phyloP scores from a whole-genome alignment of 2,797 vertebrate species.

The Microcaecilia unicolor region DNA sequence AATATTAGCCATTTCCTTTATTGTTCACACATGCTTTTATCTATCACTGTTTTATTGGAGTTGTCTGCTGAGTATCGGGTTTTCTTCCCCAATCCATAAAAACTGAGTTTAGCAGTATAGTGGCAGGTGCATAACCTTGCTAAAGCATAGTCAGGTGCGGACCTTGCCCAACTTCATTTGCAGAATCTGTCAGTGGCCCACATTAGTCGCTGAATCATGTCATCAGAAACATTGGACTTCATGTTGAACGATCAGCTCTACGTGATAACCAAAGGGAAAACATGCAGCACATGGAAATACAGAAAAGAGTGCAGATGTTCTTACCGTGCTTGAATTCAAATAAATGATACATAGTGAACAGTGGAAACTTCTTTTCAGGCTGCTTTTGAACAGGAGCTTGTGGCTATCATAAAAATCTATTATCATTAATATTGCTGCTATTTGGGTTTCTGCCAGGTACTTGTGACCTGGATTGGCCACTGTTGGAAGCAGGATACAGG shows the following conservation, averaged over 20 bases:
- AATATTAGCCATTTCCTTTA: constrained; percentile 13
- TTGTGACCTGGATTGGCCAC: too few relatives aligned
- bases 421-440: too few relatives aligned
- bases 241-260: not conserved
- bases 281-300: constrained; percentile 1
- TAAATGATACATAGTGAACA: constrained; percentile 20
- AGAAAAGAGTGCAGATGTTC: constrained; percentile 17
- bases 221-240: constrained; percentile 26
- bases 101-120: constrained; percentile 21
- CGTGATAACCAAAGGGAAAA: constrained; percentile 1
- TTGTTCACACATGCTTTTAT: constrained; percentile 38
- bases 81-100: constrained; percentile 10
- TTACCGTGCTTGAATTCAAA: constrained; percentile 35
- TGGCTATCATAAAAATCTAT: too few relatives aligned
- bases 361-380: too few relatives aligned
- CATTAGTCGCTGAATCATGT: constrained; percentile 8
- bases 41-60: constrained; percentile 20
- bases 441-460: too few relatives aligned
- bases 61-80: not conserved
- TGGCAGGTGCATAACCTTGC: constrained; percentile 44
- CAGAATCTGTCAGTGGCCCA: constrained; percentile 11
- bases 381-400: too few relatives aligned
- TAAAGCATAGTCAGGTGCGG: constrained; percentile 2
- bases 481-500: too few relatives aligned
- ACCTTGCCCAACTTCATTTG: not conserved